Conservation (phyloP, 2,888 invertebrate species). For the Oasisia sp. region DNA sequence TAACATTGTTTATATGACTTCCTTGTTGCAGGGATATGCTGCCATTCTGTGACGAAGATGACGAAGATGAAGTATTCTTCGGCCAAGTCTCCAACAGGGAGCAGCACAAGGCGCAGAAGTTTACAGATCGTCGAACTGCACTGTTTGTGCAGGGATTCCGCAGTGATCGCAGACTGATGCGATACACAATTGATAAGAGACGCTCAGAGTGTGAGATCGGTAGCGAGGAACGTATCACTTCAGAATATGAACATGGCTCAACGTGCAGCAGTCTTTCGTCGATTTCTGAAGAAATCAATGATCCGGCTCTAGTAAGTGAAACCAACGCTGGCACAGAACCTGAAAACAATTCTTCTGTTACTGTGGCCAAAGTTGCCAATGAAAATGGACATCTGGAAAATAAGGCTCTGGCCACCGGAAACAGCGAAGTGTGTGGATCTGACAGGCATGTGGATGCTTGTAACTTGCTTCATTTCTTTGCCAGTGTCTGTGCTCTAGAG, state of each 20-base stretch:
- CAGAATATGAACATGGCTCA: background rate
- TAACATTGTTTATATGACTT: background rate
- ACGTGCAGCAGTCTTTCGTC: background rate
- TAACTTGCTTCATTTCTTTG: background rate
- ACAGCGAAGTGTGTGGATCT: background rate
- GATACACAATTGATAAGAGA: slow-evolving; percentile 17
- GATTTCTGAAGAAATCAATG: background rate
- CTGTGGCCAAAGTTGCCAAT: background rate
- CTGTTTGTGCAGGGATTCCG: slow-evolving; percentile 14
- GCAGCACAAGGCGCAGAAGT: slow-evolving; percentile 14
- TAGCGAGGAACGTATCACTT: background rate
- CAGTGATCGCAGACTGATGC: slow-evolving; percentile 17
- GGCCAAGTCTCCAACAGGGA: slow-evolving; percentile 14
- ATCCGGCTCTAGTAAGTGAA: background rate
- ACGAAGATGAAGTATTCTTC: slow-evolving; percentile 18
- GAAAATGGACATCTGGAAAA: background rate
- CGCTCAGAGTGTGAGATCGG: background rate
- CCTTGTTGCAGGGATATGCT: background rate
- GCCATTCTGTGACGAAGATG: slow-evolving; percentile 21
- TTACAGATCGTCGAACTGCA: background rate
- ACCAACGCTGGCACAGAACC: background rate
- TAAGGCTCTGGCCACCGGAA: background rate
- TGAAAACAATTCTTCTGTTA: background rate
- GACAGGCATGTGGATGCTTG: background rate
- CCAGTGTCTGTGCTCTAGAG: background rate